A percentile compares a stretch with the other conserved stretches of the same genome.
phyloP scores from a whole-genome alignment of 1,140 invertebrate species.

The Ceratina japonica region DNA sequence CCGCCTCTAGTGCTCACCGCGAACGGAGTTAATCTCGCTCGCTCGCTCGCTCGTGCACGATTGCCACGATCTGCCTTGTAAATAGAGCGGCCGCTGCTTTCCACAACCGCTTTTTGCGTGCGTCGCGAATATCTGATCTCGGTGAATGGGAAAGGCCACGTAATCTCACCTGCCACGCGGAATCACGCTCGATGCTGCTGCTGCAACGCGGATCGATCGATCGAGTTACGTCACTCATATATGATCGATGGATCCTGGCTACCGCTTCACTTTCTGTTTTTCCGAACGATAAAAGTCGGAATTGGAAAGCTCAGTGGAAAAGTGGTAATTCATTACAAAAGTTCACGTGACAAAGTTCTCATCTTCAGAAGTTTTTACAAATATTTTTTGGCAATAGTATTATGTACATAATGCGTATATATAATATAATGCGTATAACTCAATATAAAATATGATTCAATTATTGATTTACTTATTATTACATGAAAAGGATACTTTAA shows the following conservation, averaged over 20 bases:
- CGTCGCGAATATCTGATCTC: not conserved
- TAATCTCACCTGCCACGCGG: constrained; percentile 15
- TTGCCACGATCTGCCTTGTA: constrained; percentile 2
- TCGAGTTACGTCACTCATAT: not conserved
- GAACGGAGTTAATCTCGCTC: constrained; percentile 14
- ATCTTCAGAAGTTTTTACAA: too few relatives aligned
- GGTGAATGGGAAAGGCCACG: constrained; percentile 27
- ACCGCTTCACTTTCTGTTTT: not conserved
- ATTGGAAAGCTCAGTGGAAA: too few relatives aligned
- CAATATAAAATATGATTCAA: too few relatives aligned
- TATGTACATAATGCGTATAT: too few relatives aligned
- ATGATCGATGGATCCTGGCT: not conserved
- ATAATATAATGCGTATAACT: too few relatives aligned
- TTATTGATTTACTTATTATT: too few relatives aligned
- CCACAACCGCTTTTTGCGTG: constrained; percentile 24
- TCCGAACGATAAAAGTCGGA: too few relatives aligned
- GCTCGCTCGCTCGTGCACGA: not conserved
- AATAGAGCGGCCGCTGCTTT: constrained; percentile 5
- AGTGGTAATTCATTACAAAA: too few relatives aligned
- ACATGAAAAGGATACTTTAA: too few relatives aligned
- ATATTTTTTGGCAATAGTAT: too few relatives aligned
- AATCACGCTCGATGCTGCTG: constrained; percentile 1
- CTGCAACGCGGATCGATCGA: not conserved
- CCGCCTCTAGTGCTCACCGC: not conserved
- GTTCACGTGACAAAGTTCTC: too few relatives aligned